phyloP scores from a whole-genome alignment of 2,888 invertebrate genomes.

The Tetragnatha montana region DNA sequence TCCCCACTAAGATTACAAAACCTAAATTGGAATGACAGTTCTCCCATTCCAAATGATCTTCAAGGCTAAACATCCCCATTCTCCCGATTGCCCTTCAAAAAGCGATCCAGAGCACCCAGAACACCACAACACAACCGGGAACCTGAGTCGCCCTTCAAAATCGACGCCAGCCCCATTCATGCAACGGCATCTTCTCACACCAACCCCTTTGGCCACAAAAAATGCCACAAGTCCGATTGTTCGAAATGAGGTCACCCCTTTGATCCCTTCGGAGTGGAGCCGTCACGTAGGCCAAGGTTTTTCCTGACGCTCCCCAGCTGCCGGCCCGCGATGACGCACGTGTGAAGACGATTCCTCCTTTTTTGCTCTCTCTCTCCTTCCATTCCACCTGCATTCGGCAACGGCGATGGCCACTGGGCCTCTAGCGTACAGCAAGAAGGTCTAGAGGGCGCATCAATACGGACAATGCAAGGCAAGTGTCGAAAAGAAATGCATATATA shows the following conservation, averaged over 20 bases:
- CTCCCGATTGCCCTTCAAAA: neutral
- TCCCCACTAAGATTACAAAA: too few species aligned
- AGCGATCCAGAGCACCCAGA: conserved; percentile 7
- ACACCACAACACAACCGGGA: neutral
- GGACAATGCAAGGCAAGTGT: neutral
- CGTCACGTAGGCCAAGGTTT: conserved; percentile 70
- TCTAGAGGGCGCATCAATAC: too few species aligned
- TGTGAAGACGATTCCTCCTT: conserved; percentile 3
- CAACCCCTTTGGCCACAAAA: conserved; percentile 22
- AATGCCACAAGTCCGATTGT: conserved; percentile 63
- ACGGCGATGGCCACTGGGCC: conserved; percentile 8
- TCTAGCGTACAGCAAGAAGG: too few species aligned
- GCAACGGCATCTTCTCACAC: conserved; percentile 65
- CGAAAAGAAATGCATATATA: too few species aligned
- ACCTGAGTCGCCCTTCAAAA: conserved; percentile 56
- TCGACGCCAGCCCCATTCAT: conserved; percentile 16
- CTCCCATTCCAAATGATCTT: too few species aligned
- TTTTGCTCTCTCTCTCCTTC: neutral
- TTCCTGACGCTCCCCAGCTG: conserved; percentile 64
- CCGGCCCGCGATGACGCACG: conserved; percentile 37
- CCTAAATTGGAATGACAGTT: too few species aligned
- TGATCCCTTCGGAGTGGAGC: conserved; percentile 46
- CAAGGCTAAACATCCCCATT: too few species aligned
- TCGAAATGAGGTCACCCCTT: conserved; percentile 70
- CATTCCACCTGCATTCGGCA: conserved; percentile 66